Conservation (phyloP, 2,113 vertebrate species). For the Centropristis striata region DNA sequence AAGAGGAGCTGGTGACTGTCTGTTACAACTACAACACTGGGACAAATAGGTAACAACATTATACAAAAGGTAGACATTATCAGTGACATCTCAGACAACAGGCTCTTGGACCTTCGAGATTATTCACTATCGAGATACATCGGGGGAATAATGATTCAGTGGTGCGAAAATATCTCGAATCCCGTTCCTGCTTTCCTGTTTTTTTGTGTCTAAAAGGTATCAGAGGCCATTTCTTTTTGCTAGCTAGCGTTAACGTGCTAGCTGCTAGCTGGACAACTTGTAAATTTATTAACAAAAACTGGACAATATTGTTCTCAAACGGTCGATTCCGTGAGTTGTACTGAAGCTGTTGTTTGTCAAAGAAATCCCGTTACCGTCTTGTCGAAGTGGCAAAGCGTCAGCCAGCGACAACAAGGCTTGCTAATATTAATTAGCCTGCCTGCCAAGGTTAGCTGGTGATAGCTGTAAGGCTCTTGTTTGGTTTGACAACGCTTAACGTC, state of each 20-base stretch:
- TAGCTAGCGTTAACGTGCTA: constrained; percentile 65
- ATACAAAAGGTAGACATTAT: constrained; percentile 62
- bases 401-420: constrained; percentile 58
- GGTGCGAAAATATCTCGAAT: constrained; percentile 80
- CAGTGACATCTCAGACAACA: constrained; percentile 62
- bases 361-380: constrained; percentile 1
- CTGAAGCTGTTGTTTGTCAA: constrained; percentile 1
- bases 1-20: constrained; percentile 86
- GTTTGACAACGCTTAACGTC: constrained; percentile 70
- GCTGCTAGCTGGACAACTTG: constrained; percentile 54
- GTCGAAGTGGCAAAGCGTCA: constrained; percentile 59
- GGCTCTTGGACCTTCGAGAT: constrained; percentile 43
- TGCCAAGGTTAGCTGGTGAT: constrained; percentile 70
- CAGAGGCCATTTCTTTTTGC: constrained; percentile 84
- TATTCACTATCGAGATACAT: constrained; percentile 53
- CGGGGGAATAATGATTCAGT: constrained; percentile 49
- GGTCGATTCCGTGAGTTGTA: neutral
- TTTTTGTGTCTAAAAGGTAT: constrained; percentile 82
- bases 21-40: constrained; percentile 87
- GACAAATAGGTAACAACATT: constrained; percentile 87
- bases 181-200: constrained; percentile 84
- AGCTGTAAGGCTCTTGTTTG: constrained; percentile 69
- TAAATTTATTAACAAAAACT: constrained; percentile 27
- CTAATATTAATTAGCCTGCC: constrained; percentile 72
- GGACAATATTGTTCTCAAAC: neutral